Conservation (phyloP, 1,140 invertebrate species). For the Vanessa tameamea region DNA sequence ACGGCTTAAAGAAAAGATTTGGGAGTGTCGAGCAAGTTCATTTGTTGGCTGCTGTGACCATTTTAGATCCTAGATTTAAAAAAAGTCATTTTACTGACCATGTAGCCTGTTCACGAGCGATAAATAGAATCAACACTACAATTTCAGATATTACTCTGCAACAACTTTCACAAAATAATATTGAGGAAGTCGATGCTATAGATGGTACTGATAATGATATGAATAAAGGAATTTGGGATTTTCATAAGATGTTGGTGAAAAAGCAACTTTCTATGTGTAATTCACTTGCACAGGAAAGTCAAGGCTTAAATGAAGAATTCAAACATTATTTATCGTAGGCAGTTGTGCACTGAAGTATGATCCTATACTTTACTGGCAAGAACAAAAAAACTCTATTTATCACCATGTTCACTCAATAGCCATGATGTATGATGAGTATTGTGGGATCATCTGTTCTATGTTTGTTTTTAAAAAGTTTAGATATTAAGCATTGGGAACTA, state of each 20-base stretch:
- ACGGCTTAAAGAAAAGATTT: no score
- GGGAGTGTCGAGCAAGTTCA: no score
- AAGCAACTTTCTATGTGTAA: no score
- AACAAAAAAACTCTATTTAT: conserved; percentile 42
- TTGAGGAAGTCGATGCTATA: conserved; percentile 33
- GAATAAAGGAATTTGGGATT: conserved; percentile 48
- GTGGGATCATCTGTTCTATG: conserved; percentile 51
- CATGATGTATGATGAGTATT: conserved; percentile 46
- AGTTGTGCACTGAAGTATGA: conserved; percentile 46
- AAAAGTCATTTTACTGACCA: conserved; percentile 49
- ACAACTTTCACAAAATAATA: conserved; percentile 42
- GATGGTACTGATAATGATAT: conserved; percentile 33
- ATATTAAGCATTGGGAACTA: no score
- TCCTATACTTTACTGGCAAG: conserved; percentile 48
- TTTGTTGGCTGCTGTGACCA: no score
- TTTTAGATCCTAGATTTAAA: conserved; percentile 63
- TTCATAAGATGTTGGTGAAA: conserved; percentile 51
- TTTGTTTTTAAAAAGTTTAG: no score
- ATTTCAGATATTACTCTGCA: conserved; percentile 34
- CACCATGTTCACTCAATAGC: no score
- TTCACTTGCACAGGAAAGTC: no score
- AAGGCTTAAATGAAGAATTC: conserved; percentile 46
- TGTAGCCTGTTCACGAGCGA: conserved; percentile 37
- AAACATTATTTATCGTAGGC: conserved; percentile 48
- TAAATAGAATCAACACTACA: conserved; percentile 39